phyloP scores from a whole-genome alignment of 2,888 invertebrate genomes.

The Sturmia bella region DNA sequence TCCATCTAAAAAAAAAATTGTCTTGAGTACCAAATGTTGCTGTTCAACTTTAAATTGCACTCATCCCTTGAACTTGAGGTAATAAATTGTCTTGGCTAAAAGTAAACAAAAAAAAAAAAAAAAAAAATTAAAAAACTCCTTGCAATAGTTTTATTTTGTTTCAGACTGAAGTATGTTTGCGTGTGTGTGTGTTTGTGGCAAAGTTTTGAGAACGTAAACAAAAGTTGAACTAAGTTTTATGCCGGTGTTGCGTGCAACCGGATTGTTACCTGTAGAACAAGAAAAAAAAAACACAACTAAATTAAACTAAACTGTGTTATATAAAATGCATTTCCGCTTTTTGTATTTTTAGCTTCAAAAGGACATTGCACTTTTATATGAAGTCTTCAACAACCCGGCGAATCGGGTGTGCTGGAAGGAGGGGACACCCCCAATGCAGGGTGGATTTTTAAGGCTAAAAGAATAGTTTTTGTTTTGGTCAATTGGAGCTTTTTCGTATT shows the following conservation, averaged over 20 bases:
- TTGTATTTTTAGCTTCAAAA: conserved; percentile 47
- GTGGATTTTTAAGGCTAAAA: not conserved
- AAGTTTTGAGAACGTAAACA: not conserved
- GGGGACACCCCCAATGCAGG: not conserved
- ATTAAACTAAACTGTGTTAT: conserved; percentile 2
- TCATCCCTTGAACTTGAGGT: conserved; percentile 67
- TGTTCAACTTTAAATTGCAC: conserved; percentile 39
- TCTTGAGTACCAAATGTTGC: conserved; percentile 18
- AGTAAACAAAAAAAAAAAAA: conserved; percentile 7
- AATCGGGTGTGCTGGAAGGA: conserved; percentile 4
- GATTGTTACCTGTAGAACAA: conserved; percentile 27
- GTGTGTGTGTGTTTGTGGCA: conserved; percentile 22
- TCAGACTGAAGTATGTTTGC: not conserved
- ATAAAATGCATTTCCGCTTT: conserved; percentile 54
- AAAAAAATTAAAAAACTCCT: conserved; percentile 6
- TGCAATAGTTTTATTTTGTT: not conserved
- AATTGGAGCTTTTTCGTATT: not conserved
- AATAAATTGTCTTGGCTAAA: conserved; percentile 40
- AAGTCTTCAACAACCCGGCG: conserved; percentile 14
- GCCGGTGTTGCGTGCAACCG: conserved; percentile 65
- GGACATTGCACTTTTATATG: conserved; percentile 62
- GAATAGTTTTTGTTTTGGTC: not conserved
- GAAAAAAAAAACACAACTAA: not conserved
- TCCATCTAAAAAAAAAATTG: not conserved
- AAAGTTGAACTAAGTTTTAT: conserved; percentile 62